These are phyloP conservation scores for Scrobipalpa atriplicella DNA, from an alignment of 2,888 invertebrate species.

Conservation along the genomic window DNA sequence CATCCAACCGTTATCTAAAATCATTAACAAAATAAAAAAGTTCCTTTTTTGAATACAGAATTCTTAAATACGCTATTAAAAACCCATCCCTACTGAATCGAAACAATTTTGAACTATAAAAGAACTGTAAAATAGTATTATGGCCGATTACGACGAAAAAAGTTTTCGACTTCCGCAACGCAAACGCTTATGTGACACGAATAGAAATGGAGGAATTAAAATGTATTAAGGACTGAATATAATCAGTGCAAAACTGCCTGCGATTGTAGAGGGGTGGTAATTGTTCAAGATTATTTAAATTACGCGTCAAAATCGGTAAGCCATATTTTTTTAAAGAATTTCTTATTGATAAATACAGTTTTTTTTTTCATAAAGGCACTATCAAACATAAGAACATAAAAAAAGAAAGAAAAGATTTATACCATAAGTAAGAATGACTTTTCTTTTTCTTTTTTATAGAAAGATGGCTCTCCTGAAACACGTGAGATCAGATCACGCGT, in stretches of 20 bases:
- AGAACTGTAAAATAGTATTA: conserved; percentile 62
- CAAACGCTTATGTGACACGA: conserved; percentile 67
- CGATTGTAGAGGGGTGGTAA: conserved; percentile 4
- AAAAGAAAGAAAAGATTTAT: no score
- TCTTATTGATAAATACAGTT: no score
- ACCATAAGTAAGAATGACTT: not conserved
- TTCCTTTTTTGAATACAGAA: conserved; percentile 16
- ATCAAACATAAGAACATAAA: no score
- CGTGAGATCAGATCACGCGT: not conserved
- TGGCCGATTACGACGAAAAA: conserved; percentile 60
- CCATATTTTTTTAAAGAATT: not conserved
- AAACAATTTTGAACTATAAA: conserved; percentile 48
- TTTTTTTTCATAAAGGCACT: no score
- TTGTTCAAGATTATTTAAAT: not conserved
- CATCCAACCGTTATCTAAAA: conserved; percentile 13
- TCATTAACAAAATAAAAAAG: conserved; percentile 15
- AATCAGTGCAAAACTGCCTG: conserved; percentile 6
- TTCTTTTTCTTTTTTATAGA: not conserved
- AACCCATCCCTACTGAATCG: conserved; percentile 44
- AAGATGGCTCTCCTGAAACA: not conserved
- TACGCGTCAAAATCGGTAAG: no score
- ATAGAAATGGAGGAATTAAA: conserved; percentile 69
- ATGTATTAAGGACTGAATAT: conserved; percentile 30
- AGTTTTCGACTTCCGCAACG: conserved; percentile 60
- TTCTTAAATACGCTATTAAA: conserved; percentile 33